phyloP scores from a whole-genome alignment of 2,888 invertebrate genomes.

The Drosophila sordidula region DNA sequence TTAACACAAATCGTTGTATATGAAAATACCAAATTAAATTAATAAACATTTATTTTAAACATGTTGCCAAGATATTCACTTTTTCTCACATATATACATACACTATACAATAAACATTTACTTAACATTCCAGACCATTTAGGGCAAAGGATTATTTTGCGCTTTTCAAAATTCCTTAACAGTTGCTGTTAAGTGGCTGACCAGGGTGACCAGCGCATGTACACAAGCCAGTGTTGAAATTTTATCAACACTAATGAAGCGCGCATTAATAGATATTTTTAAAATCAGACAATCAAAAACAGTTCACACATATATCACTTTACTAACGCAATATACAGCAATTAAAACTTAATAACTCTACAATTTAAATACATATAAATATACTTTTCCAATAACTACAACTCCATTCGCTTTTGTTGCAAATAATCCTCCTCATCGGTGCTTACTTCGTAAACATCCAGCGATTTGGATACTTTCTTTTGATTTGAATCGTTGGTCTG shows the following conservation, averaged over 20 bases:
- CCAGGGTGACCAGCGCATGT: conserved; percentile 9
- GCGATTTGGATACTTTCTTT: conserved; percentile 20
- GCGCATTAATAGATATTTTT: background rate
- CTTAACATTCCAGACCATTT: too few relatives aligned
- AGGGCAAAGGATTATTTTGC: background rate
- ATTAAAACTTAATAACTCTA: background rate
- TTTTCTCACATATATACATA: background rate
- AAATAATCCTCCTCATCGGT: conserved; percentile 84
- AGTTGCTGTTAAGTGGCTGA: background rate
- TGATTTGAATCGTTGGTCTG: conserved; percentile 2
- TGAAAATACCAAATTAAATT: background rate
- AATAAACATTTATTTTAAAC: background rate
- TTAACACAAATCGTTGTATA: background rate
- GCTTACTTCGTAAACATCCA: conserved; percentile 76
- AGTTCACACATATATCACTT: conserved; percentile 2
- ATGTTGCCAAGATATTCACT: background rate
- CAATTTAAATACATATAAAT: conserved; percentile 11
- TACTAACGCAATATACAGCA: background rate
- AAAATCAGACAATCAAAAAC: background rate
- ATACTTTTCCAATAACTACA: background rate
- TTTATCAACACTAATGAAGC: background rate
- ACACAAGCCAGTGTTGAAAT: too few relatives aligned
- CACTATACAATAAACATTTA: too few relatives aligned
- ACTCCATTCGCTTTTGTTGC: conserved; percentile 31
- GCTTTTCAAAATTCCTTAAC: background rate